Evolutionary conservation across 2,888 invertebrate species (phyloP), one percentile per base, ranked within the genome.

Genomic region (Lithophane ornitopus): DNA sequence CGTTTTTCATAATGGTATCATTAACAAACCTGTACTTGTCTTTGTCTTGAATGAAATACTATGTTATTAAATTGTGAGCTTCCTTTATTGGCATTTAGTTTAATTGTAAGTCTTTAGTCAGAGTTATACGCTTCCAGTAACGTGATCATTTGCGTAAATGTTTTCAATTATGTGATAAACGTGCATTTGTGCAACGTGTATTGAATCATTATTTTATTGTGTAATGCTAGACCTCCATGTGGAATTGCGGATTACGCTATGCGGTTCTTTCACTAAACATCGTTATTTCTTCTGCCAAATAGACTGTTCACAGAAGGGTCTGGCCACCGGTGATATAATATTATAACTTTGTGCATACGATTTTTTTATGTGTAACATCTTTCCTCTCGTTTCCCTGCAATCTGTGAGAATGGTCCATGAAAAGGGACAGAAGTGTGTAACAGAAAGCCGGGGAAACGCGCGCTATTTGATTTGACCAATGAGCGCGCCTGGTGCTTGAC

Each of bases 1-100:
- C 59, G 19, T 52, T 59, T 44, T 39, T 41, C 49, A 54, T 78
- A 80, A 70, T 82, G 41, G 28, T 52, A 66, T 82, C 46, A 84
- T 84, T 69, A 79, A 14, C 16, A 28, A 69, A 52, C 59, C 59
- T 19, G 28, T 52, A 61, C 7, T 73, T 49, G 46, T 70, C 49
- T 46, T 58, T 80, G 69, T 70, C 61, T 41, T 65, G 63, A 49
- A 34, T 46, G 22, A 49, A 84, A 81, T 74, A 39, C 34, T 28
- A 80, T 74, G 22, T 74, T 12, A 84, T 81, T 74, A 58, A 16
- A 8, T 2, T 9, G 8, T 58, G 14, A 52, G 39, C 58, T 52
- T 82, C 69, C 59, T 63, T 56, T 70, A 41, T 62, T 52, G 59
- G n/a, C 56, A 41, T 52, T 69, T 16, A 65, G 26, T 61, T 54